These are phyloP conservation scores for Trachelus troglodyta DNA, from an alignment of 2,888 invertebrate species.

Conservation along the genomic window DNA sequence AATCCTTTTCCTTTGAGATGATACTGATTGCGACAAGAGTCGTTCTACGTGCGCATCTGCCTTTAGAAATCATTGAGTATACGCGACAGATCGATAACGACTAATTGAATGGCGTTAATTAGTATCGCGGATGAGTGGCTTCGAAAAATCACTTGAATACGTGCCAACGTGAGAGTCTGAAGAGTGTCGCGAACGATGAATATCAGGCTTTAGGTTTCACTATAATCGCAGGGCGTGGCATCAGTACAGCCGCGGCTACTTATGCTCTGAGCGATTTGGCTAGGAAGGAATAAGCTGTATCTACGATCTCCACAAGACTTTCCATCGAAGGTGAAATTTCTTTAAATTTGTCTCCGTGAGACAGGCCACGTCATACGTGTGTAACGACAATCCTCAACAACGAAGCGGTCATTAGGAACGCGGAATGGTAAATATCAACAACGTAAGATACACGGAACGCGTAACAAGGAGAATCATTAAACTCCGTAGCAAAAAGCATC, in stretches of 20 bases:
- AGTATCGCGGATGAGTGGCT: background rate
- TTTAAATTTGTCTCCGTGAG: background rate
- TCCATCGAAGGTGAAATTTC: background rate
- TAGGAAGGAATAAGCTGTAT: background rate
- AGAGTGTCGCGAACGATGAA: background rate
- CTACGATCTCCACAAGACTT: background rate
- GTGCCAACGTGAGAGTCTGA: background rate
- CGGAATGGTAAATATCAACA: background rate
- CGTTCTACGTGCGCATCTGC: background rate
- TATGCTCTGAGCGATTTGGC: background rate
- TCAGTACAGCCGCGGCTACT: background rate
- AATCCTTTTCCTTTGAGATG: background rate
- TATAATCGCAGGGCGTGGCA: constrained; percentile 5
- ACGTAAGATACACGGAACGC: background rate
- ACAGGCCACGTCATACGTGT: background rate
- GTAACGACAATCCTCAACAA: background rate
- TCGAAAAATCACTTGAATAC: background rate
- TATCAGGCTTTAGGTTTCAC: background rate
- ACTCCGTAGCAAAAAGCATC: background rate
- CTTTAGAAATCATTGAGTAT: background rate
- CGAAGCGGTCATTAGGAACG: background rate
- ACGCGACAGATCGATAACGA: background rate
- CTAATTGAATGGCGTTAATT: background rate
- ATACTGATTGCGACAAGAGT: background rate
- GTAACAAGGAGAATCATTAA: background rate